Evolutionary conservation across 1,140 invertebrate genomes (phyloP).

Genomic region (Nephila pilipes): DNA sequence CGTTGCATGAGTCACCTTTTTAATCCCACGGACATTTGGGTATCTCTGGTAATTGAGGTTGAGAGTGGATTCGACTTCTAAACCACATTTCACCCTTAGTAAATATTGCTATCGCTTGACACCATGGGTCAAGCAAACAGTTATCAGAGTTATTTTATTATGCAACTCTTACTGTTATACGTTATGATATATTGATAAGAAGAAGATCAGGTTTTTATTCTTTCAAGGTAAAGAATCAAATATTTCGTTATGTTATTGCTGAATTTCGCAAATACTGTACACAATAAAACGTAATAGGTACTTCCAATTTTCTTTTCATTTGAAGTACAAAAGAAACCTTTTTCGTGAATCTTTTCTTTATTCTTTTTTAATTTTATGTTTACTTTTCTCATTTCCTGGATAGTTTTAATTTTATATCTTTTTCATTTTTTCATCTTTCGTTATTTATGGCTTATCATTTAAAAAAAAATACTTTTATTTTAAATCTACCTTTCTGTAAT

Average conservation of each 20-base stretch:
- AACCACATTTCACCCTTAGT: background rate
- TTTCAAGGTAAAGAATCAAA: background rate
- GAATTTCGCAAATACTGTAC: background rate
- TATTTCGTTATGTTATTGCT: background rate
- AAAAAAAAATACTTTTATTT: too few species aligned
- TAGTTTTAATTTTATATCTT: too few species aligned
- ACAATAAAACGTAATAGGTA: background rate
- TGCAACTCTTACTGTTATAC: background rate
- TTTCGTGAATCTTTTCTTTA: too few species aligned
- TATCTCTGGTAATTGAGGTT: background rate
- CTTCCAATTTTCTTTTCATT: background rate
- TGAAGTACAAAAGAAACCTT: too few species aligned
- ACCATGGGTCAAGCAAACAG: background rate
- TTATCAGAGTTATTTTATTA: background rate
- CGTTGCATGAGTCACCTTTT: background rate
- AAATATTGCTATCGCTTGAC: slow-evolving; percentile 20
- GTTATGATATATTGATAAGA: background rate
- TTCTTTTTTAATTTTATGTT: too few species aligned
- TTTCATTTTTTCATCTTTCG: too few species aligned
- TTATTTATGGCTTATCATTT: too few species aligned
- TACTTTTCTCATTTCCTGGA: too few species aligned
- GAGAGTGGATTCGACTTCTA: background rate
- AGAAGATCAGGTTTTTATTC: background rate
- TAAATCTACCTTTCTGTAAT: too few species aligned
- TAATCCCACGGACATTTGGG: background rate